Evolutionary conservation across 2,888 invertebrate species (phyloP), one percentile per base, ranked within the genome.

Genomic region (Tinea semifulvella): DNA sequence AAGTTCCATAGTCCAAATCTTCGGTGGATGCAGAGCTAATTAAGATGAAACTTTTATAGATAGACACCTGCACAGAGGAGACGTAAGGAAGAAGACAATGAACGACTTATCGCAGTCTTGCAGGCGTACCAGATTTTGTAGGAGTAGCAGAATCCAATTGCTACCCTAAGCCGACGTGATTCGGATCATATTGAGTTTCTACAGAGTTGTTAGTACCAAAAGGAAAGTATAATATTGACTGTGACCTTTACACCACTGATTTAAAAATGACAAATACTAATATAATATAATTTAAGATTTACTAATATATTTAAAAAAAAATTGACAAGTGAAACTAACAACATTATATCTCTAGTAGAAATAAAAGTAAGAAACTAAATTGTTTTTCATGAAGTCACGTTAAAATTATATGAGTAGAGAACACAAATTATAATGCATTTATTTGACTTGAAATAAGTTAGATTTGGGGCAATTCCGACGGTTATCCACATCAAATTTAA

Each of bases 31-130:
- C 68, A 66, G 64, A 61, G 68, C 79, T 80, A 80, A 80, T 80
- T 80, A 79, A 72, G 62, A 60, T 60, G 63, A 66, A 79, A 79
- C 75, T 80, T 76, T 77, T 75, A 66, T 73, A 73, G 77, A 76
- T 75, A 79, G 77, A 80, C 79, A 80, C 80, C 79, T 79, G 77
- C 71, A 70, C 69, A 65, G 70, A 68, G 35, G 22, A 45, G 64
- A 64, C 69, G 64, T 66, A 28, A 63, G 61, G 65, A 59, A 63
- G 64, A 68, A 72, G 71, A 80, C 80, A 79, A 80, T 74, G 76
- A 68, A 65, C 65, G 62, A 76, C 65, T 80, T 79, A 80, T 80
- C 80, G 63, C 72, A 68, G 66, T 59, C 68, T 72, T 61, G 61
- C 79, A 79, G 79, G 62, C 75, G 54, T 56, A 51, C 49, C 51